Evolutionary conservation across 2,888 invertebrate genomes (phyloP).

Genomic region (Smittia aterrima): DNA sequence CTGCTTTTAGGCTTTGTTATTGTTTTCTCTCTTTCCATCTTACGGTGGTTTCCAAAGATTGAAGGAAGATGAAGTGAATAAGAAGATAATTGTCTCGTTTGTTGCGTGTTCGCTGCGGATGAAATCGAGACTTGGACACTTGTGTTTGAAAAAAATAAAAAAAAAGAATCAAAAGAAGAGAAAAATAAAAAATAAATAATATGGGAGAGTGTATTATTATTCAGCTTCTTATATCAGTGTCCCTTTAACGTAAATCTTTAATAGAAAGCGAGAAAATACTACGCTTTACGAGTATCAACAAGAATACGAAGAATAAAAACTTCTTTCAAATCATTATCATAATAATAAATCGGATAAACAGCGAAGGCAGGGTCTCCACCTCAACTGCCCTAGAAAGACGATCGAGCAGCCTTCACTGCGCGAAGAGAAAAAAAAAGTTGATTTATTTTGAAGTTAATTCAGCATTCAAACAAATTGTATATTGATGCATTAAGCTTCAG

Average conservation of each 20-base stretch:
- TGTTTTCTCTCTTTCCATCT: slow-evolving; percentile 36
- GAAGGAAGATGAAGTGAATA: slow-evolving; percentile 20
- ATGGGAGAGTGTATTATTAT: slow-evolving; percentile 24
- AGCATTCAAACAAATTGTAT: slow-evolving; percentile 39
- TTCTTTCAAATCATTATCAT: slow-evolving; percentile 24
- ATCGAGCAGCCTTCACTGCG: neutral
- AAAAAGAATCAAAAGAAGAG: neutral
- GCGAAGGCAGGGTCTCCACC: neutral
- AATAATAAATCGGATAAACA: slow-evolving; percentile 26
- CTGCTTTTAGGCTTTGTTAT: slow-evolving; percentile 40
- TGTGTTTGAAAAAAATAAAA: slow-evolving; percentile 28
- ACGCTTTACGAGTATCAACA: slow-evolving; percentile 21
- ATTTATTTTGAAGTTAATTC: slow-evolving; percentile 38
- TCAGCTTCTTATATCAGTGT: slow-evolving; percentile 29
- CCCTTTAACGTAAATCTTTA: slow-evolving; percentile 26
- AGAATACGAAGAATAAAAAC: neutral
- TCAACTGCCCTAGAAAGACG: neutral
- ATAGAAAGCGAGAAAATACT: neutral
- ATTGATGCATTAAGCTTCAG: slow-evolving; percentile 34
- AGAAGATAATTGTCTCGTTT: slow-evolving; percentile 35
- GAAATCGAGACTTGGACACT: slow-evolving; percentile 40
- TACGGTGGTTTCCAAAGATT: neutral
- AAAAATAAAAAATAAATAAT: slow-evolving; percentile 13
- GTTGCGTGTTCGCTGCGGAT: slow-evolving; percentile 35
- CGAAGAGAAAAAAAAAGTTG: slow-evolving; percentile 26